These are phyloP conservation scores for Euspilapteryx auroguttella DNA, from an alignment of 2,888 invertebrate species.

Conservation along the genomic window DNA sequence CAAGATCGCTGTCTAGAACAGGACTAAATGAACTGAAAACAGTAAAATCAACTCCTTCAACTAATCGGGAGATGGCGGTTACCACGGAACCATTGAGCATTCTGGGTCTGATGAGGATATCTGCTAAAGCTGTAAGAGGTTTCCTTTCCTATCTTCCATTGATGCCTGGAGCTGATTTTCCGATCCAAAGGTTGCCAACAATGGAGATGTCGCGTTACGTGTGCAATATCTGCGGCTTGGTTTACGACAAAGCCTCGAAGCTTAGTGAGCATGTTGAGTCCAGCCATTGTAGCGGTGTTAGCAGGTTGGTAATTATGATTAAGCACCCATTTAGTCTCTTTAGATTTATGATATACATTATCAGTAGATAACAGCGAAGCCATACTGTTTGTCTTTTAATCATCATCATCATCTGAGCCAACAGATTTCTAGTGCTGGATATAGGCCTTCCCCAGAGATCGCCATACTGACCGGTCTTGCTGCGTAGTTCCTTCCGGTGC, in stretches of 20 bases:
- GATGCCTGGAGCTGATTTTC: conserved; percentile 19
- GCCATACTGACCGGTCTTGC: no score
- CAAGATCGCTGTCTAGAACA: conserved; percentile 16
- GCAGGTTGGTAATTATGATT: conserved; percentile 19
- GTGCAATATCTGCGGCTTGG: conserved; percentile 36
- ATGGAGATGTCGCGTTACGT: conserved; percentile 14
- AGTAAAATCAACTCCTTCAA: neutral
- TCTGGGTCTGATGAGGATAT: conserved; percentile 23
- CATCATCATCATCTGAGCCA: no score
- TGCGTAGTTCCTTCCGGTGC: no score
- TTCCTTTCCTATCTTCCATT: conserved; percentile 26
- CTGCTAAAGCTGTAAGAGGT: conserved; percentile 24
- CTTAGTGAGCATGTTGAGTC: conserved; percentile 29
- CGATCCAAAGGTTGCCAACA: conserved; percentile 11
- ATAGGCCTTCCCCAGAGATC: no score
- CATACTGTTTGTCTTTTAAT: no score
- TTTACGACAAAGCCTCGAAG: conserved; percentile 23
- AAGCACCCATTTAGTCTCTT: no score
- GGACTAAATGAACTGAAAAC: conserved; percentile 4
- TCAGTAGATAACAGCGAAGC: no score
- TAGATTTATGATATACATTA: no score
- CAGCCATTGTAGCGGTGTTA: conserved; percentile 22
- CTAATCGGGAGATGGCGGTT: conserved; percentile 25
- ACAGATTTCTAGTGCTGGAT: no score
- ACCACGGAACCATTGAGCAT: conserved; percentile 41